Evolutionary conservation across 2,113 vertebrate species (phyloP), one percentile per base, ranked within the genome.

Genomic region (Athene noctua): DNA sequence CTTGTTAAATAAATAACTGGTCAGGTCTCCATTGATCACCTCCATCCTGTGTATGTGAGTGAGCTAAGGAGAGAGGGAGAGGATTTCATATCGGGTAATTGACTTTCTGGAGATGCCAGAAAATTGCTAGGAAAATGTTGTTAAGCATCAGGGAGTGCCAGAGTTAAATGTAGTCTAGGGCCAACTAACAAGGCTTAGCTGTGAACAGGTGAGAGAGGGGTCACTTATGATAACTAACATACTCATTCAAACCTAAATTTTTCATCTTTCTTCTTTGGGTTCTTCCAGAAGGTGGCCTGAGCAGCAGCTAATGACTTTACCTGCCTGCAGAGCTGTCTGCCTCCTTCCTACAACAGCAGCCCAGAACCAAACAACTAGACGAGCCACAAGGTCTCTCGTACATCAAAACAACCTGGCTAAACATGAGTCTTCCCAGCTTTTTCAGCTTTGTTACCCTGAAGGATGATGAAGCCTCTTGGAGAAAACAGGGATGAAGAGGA

Each of bases 1-100:
- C 88, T 97, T 94, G 95, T 98, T 98, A 98, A 98, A 98, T 97
- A 98, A 98, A 98, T 97, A 97, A 93, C 95, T 13, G 1, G 79
- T 86, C 98, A 96, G 84, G 91, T 96, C 91, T 97, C 96, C 94
- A 80, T 86, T 97, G 97, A 97, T 97, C 95, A 93, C 89, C 91
- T 90, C 92, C 3, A 0, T 96, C 91, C 92, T 73, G 11, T 91
- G 63, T 36, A 13, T 44, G 40, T 82, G 78, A 17, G 1, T 34
- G 51, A 92, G 70, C 21, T 55, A 30, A 88, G 51, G 42, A 29
- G 55, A 75, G 52, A 59, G 9, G 0, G 0, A 85, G 25, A 85
- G 18, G 32, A 42, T 90, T 91, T 95, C 2, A 1, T 82, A 86
- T 14, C 52, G 19, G 49, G 92, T 84, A 94, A 91, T 52, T 11